These are phyloP conservation scores for Sminthurides bifidus DNA, from an alignment of 1,140 invertebrate genomes.

Conservation along the genomic window DNA sequence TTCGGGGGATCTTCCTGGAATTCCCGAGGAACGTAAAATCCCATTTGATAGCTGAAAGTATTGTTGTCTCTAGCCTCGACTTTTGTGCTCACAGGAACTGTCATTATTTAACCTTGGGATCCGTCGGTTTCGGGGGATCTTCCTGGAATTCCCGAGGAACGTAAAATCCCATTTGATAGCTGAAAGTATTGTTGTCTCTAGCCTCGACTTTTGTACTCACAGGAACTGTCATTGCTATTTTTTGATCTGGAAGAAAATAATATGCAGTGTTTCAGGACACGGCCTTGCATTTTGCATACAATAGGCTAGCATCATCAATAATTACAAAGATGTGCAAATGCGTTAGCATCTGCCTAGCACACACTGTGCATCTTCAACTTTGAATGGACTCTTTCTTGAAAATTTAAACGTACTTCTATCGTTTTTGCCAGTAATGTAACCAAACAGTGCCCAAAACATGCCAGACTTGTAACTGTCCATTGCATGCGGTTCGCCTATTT, in stretches of 20 bases:
- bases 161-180: constrained; percentile 6
- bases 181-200: neutral
- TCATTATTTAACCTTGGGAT: no score
- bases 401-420: neutral
- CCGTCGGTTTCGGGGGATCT: neutral
- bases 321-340: no score
- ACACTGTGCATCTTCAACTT: no score
- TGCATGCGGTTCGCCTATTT: no score
- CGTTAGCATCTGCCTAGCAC: no score
- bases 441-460: neutral
- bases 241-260: no score
- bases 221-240: constrained; percentile 1
- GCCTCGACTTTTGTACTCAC: neutral
- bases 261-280: no score
- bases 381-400: no score
- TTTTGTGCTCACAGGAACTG: neutral
- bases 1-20: neutral
- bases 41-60: neutral
- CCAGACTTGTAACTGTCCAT: no score
- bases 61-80: neutral
- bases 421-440: neutral
- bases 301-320: no score
- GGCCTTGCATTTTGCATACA: no score
- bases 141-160: constrained; percentile 1
- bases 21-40: constrained; percentile 1